phyloP scores from a whole-genome alignment of 1,140 invertebrate genomes.

The Bursaphelenchus mucronatus region DNA sequence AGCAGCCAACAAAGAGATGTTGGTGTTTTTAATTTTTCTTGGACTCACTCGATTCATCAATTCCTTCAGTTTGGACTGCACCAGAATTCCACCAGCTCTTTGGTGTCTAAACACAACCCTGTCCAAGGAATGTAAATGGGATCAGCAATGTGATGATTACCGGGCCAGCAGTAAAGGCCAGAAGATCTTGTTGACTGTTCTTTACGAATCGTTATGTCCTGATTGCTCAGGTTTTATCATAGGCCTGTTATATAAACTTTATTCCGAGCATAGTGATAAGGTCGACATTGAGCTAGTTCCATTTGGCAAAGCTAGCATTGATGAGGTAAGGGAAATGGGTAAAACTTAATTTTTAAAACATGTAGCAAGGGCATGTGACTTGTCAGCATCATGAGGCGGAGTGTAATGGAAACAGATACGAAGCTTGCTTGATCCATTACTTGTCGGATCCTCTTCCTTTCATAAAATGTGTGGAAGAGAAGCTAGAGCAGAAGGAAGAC shows the following conservation, averaged over 20 bases:
- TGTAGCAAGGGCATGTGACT: slow-evolving; percentile 17
- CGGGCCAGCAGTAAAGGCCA: not conserved
- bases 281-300: slow-evolving; percentile 15
- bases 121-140: not conserved
- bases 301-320: too few species aligned
- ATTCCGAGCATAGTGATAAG: slow-evolving; percentile 6
- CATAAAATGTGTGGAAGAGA: slow-evolving; percentile 31
- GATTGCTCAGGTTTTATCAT: not conserved
- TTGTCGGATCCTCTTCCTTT: slow-evolving; percentile 24
- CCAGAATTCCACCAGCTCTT: slow-evolving; percentile 6
- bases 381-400: slow-evolving; percentile 33
- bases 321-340: not conserved
- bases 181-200: slow-evolving; percentile 5
- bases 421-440: slow-evolving; percentile 33
- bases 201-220: slow-evolving; percentile 9
- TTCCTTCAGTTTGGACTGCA: slow-evolving; percentile 2
- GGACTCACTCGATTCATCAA: too few species aligned
- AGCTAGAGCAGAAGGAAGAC: slow-evolving; percentile 18
- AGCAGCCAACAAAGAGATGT: too few species aligned
- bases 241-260: slow-evolving; percentile 4
- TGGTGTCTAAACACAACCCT: not conserved
- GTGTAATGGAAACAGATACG: slow-evolving; percentile 26
- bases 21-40: too few species aligned
- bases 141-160: not conserved
- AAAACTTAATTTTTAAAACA: not conserved